phyloP scores from a whole-genome alignment of 1,140 invertebrate species.

The Formica selysi region DNA sequence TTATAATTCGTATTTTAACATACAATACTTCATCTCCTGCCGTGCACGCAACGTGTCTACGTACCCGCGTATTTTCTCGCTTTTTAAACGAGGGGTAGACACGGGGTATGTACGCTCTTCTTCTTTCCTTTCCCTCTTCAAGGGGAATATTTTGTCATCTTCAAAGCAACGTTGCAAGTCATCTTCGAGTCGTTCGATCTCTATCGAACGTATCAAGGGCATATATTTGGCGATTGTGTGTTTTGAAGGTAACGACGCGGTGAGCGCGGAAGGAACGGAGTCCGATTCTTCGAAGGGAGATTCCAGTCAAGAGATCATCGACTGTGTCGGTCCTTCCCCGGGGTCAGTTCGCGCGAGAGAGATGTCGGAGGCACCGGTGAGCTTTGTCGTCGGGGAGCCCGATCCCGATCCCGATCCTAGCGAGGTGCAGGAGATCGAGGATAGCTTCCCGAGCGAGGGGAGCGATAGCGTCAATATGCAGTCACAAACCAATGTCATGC shows the following conservation, averaged over 20 bases:
- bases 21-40: too few relatives aligned
- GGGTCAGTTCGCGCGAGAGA: conserved; percentile 16
- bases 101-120: not conserved
- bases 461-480: conserved; percentile 66
- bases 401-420: conserved; percentile 74
- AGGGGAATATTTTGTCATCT: too few relatives aligned
- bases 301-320: conserved; percentile 16
- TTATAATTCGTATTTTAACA: not conserved
- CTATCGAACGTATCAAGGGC: conserved; percentile 19
- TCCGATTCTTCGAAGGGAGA: not conserved
- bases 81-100: not conserved
- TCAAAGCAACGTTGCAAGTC: too few relatives aligned
- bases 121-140: not conserved
- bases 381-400: conserved; percentile 86
- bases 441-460: conserved; percentile 83
- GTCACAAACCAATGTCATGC: conserved; percentile 74
- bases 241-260: conserved; percentile 82
- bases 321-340: not conserved
- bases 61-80: not conserved
- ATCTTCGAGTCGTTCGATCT: not conserved
- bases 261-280: conserved; percentile 55
- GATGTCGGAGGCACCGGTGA: conserved; percentile 84
- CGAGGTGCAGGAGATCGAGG: conserved; percentile 84
- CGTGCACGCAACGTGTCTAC: not conserved
- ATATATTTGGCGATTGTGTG: conserved; percentile 25